Conservation (phyloP, 2,888 invertebrate species). For the Drosophila robusta region DNA sequence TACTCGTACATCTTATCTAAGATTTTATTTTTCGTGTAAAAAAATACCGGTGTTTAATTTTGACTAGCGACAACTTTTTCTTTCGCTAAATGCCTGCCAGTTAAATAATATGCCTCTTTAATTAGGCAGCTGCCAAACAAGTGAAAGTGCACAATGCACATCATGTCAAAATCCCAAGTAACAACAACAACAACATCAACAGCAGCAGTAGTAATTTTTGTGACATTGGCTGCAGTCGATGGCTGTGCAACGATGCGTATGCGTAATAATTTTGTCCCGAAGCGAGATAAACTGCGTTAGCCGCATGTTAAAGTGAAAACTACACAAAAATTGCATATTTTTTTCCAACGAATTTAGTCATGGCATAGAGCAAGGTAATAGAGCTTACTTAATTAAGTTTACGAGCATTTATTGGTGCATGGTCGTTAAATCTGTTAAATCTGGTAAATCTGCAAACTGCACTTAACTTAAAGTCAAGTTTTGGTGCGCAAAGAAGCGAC, state of each 20-base stretch:
- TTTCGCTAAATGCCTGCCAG: constrained; percentile 47
- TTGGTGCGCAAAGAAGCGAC: constrained; percentile 78
- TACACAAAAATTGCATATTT: constrained; percentile 11
- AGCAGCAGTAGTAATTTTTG: constrained; percentile 8
- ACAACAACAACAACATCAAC: background rate
- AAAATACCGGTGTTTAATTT: background rate
- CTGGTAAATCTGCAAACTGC: constrained; percentile 52
- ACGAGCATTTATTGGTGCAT: constrained; percentile 63
- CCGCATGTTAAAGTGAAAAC: constrained; percentile 62
- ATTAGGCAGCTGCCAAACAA: constrained; percentile 55
- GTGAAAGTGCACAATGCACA: constrained; percentile 62
- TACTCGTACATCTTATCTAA: background rate
- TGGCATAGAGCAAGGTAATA: constrained; percentile 4
- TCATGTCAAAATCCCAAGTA: constrained; percentile 26
- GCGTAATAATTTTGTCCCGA: constrained; percentile 70
- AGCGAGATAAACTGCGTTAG: constrained; percentile 23
- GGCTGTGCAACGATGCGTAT: constrained; percentile 66
- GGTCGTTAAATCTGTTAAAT: constrained; percentile 41
- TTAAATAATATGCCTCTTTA: constrained; percentile 71
- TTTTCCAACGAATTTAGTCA: constrained; percentile 16
- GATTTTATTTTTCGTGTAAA: background rate
- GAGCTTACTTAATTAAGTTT: constrained; percentile 47
- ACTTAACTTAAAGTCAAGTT: constrained; percentile 48
- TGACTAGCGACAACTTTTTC: constrained; percentile 38
- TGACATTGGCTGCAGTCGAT: constrained; percentile 26